These are phyloP conservation scores for Pedionomus torquatus DNA, from an alignment of 2,113 vertebrate genomes.

Conservation along the genomic window DNA sequence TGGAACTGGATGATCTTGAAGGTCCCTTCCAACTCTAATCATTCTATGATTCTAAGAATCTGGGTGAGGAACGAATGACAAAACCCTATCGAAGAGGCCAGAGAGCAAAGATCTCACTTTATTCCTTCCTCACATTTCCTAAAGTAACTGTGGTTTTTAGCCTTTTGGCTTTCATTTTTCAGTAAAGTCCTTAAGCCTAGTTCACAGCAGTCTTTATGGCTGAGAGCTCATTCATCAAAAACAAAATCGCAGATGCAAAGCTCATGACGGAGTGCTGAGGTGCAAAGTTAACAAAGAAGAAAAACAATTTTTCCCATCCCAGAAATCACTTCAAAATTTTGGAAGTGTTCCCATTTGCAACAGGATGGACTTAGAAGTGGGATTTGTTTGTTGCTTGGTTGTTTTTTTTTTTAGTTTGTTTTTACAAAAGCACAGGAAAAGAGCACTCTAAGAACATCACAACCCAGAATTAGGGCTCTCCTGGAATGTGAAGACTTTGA, in stretches of 20 bases:
- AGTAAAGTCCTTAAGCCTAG: constrained; percentile 39
- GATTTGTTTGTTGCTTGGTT: neutral
- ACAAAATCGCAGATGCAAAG: constrained; percentile 37
- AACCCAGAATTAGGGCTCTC: neutral
- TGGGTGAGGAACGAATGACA: neutral
- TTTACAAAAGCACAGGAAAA: neutral
- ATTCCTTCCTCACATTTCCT: neutral
- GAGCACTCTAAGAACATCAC: neutral
- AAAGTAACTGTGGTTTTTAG: constrained; percentile 13
- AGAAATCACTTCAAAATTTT: constrained; percentile 11
- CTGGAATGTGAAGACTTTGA: neutral
- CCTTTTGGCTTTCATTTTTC: constrained; percentile 37
- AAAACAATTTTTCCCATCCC: constrained; percentile 20
- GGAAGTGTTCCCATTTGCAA: neutral
- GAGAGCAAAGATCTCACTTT: neutral
- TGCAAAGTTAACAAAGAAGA: constrained; percentile 28
- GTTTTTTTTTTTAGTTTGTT: neutral
- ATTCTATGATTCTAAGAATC: neutral
- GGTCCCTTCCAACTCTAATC: too few species aligned
- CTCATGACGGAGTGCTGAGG: constrained; percentile 15
- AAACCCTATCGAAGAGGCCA: neutral
- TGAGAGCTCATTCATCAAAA: constrained; percentile 53
- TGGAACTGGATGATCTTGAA: too few species aligned
- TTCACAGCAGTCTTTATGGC: neutral
- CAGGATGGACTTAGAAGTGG: neutral